Evolutionary conservation across 2,888 invertebrate species (phyloP).

Genomic region (Agonopterix heracliana): DNA sequence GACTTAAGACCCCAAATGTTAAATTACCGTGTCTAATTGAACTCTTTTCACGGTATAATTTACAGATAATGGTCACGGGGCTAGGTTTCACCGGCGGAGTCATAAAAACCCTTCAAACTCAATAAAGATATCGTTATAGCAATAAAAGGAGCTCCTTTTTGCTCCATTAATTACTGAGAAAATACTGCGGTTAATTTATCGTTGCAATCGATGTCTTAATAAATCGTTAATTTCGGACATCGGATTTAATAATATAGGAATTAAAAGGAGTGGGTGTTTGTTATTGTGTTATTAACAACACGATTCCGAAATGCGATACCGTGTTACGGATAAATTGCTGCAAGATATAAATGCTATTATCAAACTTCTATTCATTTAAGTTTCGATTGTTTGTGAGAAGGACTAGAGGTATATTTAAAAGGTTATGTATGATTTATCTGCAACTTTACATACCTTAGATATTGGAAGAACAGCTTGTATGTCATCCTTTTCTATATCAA

Average conservation of each 20-base stretch:
- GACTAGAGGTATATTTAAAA: too few relatives aligned
- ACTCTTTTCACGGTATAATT: conserved; percentile 10
- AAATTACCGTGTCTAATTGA: not conserved
- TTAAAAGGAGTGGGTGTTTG: conserved; percentile 34
- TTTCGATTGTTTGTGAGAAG: too few relatives aligned
- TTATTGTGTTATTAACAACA: not conserved
- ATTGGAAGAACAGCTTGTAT: conserved; percentile 95
- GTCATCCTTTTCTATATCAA: conserved; percentile 95
- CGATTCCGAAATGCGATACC: not conserved
- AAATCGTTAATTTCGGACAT: conserved; percentile 52
- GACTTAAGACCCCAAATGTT: too few relatives aligned
- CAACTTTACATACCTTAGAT: conserved; percentile 82
- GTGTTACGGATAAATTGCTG: not conserved
- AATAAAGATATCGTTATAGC: conserved; percentile 58
- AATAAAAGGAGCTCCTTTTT: conserved; percentile 47
- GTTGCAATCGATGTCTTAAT: conserved; percentile 49
- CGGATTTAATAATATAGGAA: conserved; percentile 31
- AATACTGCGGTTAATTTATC: conserved; percentile 55
- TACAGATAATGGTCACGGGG: conserved; percentile 22
- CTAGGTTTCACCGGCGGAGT: conserved; percentile 20
- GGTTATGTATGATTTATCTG: too few relatives aligned
- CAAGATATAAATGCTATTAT: not conserved
- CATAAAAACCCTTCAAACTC: conserved; percentile 43
- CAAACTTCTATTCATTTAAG: not conserved
- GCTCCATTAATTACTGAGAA: conserved; percentile 52